Evolutionary conservation across 1,140 invertebrate species (phyloP).

Genomic region (Zophobas morio): DNA sequence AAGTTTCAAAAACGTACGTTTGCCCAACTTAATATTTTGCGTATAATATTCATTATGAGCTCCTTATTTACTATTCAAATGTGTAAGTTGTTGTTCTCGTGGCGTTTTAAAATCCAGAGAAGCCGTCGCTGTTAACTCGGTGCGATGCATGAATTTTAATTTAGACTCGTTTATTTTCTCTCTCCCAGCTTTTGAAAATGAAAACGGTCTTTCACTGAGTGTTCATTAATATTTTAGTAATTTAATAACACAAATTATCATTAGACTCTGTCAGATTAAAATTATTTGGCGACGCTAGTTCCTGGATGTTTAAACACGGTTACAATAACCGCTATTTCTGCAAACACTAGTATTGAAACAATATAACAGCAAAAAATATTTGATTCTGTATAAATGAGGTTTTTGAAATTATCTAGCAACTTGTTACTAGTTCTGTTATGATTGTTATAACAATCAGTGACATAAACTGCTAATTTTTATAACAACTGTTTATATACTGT

Average conservation of each 20-base stretch:
- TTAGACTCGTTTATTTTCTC: constrained; percentile 55
- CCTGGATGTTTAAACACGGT: constrained; percentile 36
- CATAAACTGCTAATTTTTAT: too few species aligned
- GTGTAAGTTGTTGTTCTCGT: background rate
- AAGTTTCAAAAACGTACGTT: too few species aligned
- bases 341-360: too few species aligned
- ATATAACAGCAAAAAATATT: too few species aligned
- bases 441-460: too few species aligned
- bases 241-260: constrained; percentile 57
- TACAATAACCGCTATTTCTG: background rate
- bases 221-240: constrained; percentile 57
- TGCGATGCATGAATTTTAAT: constrained; percentile 56
- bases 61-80: background rate
- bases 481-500: too few species aligned
- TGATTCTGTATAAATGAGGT: too few species aligned
- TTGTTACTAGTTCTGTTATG: too few species aligned
- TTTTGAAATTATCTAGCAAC: too few species aligned
- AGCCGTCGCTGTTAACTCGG: constrained; percentile 47
- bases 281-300: constrained; percentile 31
- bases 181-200: constrained; percentile 52
- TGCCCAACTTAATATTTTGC: too few species aligned
- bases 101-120: constrained; percentile 53
- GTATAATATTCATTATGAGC: too few species aligned
- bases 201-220: constrained; percentile 53
- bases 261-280: constrained; percentile 48